Base-by-base conservation (phyloP, 1,140 invertebrate species). In the Lordiphosa stackelbergi region DNA sequence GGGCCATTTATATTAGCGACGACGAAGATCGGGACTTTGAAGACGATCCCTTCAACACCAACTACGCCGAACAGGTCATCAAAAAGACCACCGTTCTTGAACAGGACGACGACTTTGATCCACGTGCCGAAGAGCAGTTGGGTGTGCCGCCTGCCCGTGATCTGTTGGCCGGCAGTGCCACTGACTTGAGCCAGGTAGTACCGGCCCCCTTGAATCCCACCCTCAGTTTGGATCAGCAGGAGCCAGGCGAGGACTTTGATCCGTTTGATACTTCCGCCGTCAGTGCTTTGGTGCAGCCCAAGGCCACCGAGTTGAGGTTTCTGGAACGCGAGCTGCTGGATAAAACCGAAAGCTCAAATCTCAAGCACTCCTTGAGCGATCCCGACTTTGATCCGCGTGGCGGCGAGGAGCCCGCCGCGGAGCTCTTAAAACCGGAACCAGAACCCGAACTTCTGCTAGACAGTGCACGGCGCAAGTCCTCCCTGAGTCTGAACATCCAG, bases 251-350 rank as follows among this genome's bases (percentile, higher is more conserved):
- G 62, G 93, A 94, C 73, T 91, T 92, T 11, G 95, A 96, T 90
- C 95, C 95, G 0, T 96, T 96, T 69, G 94, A 96, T 75, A 96
- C 95, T 3, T 95, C 94, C 0, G 91, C 91, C 9, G 90, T 95
- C 6, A 91, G 93, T 73, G 91, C 91, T 22, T 88, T 92, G 12
- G 90, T 91, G 40, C 91, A 92, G 57, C 94, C 94, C 1, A 93
- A 94, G 53, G 92, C 92, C 88, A 90, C 93, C 8, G 94, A 96
- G 88, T 79, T 96, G 5, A 94, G 94, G 85, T 91, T 93, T 72
- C 86, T 95, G 12, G 94, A 95, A 88, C 91, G 93, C 73, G 94
- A 95, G 87, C 77, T 95, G 8, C 89, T 95, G 3, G 62, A 79
- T 69, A 57, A 78, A 6, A 88, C 91, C 22, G 59, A 79, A 34